These are phyloP conservation scores for Pleuronectes platessa DNA, from an alignment of 2,113 vertebrate species.

Conservation along the genomic window DNA sequence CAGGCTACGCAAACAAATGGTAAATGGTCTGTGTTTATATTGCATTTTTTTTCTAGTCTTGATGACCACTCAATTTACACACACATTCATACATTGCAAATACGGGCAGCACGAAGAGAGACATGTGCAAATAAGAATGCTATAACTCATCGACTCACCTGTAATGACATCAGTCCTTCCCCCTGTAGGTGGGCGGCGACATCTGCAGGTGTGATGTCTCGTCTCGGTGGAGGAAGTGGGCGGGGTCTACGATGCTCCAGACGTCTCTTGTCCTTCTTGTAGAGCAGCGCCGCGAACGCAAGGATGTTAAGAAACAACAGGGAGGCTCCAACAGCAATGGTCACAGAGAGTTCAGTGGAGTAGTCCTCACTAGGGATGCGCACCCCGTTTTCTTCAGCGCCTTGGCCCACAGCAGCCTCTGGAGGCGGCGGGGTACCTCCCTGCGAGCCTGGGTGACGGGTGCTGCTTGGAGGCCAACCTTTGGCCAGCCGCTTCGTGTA, in stretches of 20 bases:
- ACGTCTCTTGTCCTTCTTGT: constrained; percentile 95
- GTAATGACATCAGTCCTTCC: constrained; percentile 94
- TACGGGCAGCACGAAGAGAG: no score
- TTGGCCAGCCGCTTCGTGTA: constrained; percentile 90
- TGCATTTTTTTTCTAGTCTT: no score
- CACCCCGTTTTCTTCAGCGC: constrained; percentile 58
- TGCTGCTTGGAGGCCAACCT: constrained; percentile 87
- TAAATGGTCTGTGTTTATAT: no score
- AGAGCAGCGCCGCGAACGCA: constrained; percentile 94
- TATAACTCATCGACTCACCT: constrained; percentile 70
- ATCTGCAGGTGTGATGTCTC: constrained; percentile 87
- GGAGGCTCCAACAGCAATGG: constrained; percentile 96
- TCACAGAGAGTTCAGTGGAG: constrained; percentile 94
- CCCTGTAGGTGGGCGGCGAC: constrained; percentile 91
- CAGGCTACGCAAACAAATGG: no score
- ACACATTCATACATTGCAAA: no score
- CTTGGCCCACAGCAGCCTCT: constrained; percentile 69
- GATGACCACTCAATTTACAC: no score
- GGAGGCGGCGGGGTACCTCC: constrained; percentile 86
- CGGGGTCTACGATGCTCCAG: constrained; percentile 84
- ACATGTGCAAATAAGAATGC: not conserved
- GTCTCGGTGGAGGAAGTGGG: constrained; percentile 90
- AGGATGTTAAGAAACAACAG: constrained; percentile 96
- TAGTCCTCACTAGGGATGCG: constrained; percentile 86
- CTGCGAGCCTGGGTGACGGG: constrained; percentile 88